Evolutionary conservation across 2,113 vertebrate genomes (phyloP).

Genomic region (Morone chrysops): DNA sequence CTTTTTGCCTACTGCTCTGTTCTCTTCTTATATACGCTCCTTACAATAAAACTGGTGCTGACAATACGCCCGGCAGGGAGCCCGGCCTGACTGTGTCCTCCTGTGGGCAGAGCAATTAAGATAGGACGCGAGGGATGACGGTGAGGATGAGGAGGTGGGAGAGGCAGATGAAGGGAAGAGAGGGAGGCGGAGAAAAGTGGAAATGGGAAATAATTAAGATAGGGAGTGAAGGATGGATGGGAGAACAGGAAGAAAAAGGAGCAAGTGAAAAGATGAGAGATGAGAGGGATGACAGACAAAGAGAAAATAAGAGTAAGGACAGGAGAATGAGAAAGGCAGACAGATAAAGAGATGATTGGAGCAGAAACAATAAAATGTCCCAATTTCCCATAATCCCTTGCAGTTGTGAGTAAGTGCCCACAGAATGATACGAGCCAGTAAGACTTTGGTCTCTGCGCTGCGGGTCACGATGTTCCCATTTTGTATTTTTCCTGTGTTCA

Average conservation of each 20-base stretch:
- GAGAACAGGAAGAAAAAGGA: not conserved
- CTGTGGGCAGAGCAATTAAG: conserved; percentile 56
- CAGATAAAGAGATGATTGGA: conserved; percentile 55
- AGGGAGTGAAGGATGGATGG: not conserved
- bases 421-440: conserved; percentile 45
- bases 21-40: conserved; percentile 29
- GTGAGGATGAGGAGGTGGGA: conserved; percentile 22
- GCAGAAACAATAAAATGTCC: conserved; percentile 64
- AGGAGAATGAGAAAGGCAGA: not conserved
- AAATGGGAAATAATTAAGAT: conserved; percentile 50
- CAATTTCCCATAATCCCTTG: conserved; percentile 69
- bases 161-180: conserved; percentile 32
- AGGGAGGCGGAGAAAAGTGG: conserved; percentile 2
- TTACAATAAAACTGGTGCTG: conserved; percentile 29
- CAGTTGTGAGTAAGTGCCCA: conserved; percentile 52
- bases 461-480: conserved; percentile 59
- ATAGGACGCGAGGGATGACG: conserved; percentile 41
- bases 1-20: conserved; percentile 6
- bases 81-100: conserved; percentile 25
- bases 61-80: conserved; percentile 33
- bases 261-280: not conserved
- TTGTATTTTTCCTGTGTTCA: conserved; percentile 22
- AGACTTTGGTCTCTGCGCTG: conserved; percentile 32
- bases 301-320: conserved; percentile 8
- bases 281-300: conserved; percentile 20